Percentiles rank a stretch among this genome's conserved stretches.
Evolutionary conservation across 2,113 vertebrate genomes (phyloP).

Genomic region (Sander vitreus): DNA sequence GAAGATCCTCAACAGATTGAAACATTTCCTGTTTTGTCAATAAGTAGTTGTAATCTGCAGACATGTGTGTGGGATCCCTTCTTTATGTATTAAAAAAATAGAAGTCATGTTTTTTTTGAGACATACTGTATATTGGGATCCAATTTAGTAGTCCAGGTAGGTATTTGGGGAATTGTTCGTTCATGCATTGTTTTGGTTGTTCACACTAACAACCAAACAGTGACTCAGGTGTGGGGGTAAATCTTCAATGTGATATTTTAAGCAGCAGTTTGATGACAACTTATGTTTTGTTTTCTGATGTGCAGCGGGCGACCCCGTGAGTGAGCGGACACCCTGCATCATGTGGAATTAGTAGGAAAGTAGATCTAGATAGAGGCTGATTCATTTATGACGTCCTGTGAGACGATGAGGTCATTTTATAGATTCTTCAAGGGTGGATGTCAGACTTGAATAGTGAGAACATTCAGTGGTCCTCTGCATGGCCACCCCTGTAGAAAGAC

Average conservation of each 20-base stretch:
- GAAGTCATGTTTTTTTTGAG: background rate
- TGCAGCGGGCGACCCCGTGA: slow-evolving; percentile 22
- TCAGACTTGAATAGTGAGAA: slow-evolving; percentile 74
- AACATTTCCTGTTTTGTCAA: background rate
- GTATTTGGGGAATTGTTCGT: background rate
- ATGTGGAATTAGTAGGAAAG: slow-evolving; percentile 65
- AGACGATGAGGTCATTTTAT: slow-evolving; percentile 81
- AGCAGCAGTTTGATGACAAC: background rate
- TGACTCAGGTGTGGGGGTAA: background rate
- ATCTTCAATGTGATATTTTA: background rate
- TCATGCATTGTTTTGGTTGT: background rate
- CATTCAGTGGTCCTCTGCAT: slow-evolving; percentile 43
- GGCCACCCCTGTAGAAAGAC: slow-evolving; percentile 31
- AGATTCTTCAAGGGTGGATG: slow-evolving; percentile 68
- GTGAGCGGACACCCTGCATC: slow-evolving; percentile 28
- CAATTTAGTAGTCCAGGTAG: background rate
- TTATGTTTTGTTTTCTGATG: slow-evolving; percentile 35
- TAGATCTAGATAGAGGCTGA: slow-evolving; percentile 57
- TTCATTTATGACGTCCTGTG: slow-evolving; percentile 79
- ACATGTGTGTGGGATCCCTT: background rate
- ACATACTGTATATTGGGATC: background rate
- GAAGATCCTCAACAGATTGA: background rate
- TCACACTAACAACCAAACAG: background rate
- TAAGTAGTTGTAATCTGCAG: background rate
- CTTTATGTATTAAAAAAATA: background rate